Percentiles rank a stretch among this genome's conserved stretches.
Evolutionary conservation across 2,888 invertebrate species (phyloP).

Genomic region (Strigamia maritima): DNA sequence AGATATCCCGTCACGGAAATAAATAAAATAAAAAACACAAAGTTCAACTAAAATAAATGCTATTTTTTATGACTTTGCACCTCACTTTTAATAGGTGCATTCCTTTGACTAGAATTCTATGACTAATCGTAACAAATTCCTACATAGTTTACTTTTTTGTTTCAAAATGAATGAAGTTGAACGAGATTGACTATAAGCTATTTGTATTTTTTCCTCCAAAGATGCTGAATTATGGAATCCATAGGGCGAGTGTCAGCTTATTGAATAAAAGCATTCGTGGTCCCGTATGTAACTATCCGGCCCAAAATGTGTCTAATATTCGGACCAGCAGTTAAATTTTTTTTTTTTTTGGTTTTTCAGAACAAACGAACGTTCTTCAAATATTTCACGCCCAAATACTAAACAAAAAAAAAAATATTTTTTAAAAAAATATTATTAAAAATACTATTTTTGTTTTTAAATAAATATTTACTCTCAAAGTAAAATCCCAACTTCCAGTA

Average conservation of each 20-base stretch:
- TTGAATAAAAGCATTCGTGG: background rate
- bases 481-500: conserved; percentile 96
- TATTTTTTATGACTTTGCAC: background rate
- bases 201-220: background rate
- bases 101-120: background rate
- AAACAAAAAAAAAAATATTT: background rate
- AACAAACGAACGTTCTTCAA: background rate
- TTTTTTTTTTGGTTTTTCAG: background rate
- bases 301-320: background rate
- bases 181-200: conserved; percentile 5
- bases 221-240: background rate
- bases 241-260: background rate
- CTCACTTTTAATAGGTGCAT: background rate
- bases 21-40: background rate
- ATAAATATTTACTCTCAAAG: conserved; percentile 65
- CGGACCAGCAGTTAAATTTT: background rate
- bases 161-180: background rate
- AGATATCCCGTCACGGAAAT: background rate
- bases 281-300: conserved; percentile 9
- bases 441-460: conserved; percentile 45
- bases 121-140: background rate
- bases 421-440: conserved; percentile 25
- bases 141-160: background rate
- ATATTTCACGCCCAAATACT: conserved; percentile 41
- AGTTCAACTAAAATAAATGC: background rate